Percentiles rank a stretch among this genome's conserved stretches.
phyloP scores from a whole-genome alignment of 2,888 invertebrate species.

The Scaptomyza parva region DNA sequence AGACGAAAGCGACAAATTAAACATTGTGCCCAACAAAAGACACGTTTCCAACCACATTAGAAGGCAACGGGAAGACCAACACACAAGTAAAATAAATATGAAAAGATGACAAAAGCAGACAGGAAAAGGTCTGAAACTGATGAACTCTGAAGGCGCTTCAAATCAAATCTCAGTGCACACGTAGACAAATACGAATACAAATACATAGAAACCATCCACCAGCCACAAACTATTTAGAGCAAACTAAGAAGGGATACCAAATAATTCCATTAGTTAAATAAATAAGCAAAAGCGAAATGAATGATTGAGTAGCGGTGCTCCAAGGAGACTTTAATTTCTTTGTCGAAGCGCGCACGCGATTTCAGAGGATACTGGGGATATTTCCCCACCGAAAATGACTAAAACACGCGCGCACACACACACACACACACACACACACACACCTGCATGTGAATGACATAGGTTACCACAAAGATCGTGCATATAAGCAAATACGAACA shows the following conservation, averaged over 20 bases:
- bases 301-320: conserved; percentile 64
- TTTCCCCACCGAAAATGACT: conserved; percentile 2
- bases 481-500: conserved; percentile 54
- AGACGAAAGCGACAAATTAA: conserved; percentile 32
- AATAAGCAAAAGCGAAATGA: conserved; percentile 79
- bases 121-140: conserved; percentile 16
- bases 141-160: conserved; percentile 14
- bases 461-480: conserved; percentile 51
- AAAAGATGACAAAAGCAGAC: conserved; percentile 51
- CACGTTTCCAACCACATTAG: conserved; percentile 48
- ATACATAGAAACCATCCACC: conserved; percentile 13
- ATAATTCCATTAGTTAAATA: conserved; percentile 83
- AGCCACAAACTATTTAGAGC: conserved; percentile 19
- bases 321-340: conserved; percentile 42
- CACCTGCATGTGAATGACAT: conserved; percentile 42
- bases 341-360: conserved; percentile 41
- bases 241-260: conserved; percentile 40
- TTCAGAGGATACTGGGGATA: neutral
- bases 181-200: conserved; percentile 43
- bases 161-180: conserved; percentile 55
- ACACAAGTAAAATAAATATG: conserved; percentile 52
- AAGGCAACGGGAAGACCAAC: neutral
- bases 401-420: conserved; percentile 31
- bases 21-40: conserved; percentile 43
- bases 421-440: no score